Conservation (phyloP, 2,797 vertebrate genomes). For the Tympanoctomys barrerae region DNA sequence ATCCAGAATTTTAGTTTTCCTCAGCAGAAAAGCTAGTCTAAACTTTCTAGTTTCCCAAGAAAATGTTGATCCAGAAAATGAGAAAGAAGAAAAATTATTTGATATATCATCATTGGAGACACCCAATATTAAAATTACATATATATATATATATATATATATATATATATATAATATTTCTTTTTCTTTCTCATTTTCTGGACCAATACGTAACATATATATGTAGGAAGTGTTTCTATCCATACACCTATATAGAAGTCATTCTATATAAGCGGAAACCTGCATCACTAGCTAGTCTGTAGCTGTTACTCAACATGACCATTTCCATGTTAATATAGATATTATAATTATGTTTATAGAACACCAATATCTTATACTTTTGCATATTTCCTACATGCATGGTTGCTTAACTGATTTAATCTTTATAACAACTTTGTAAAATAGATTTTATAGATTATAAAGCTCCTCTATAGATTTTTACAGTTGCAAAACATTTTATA, state of each 20-base stretch:
- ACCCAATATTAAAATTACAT: slow-evolving; percentile 10
- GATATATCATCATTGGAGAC: background rate
- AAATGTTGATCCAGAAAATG: slow-evolving; percentile 26
- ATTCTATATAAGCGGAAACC: background rate
- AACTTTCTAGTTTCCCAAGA: background rate
- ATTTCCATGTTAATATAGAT: background rate
- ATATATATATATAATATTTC: background rate
- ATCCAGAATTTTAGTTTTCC: background rate
- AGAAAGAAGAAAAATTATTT: background rate
- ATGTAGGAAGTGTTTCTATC: background rate
- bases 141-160: background rate
- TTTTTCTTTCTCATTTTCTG: background rate
- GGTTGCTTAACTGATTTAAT: background rate
- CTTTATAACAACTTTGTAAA: background rate
- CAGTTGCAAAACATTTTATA: background rate
- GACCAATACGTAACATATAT: background rate
- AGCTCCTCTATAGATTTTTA: slow-evolving; percentile 10
- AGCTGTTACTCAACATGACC: background rate
- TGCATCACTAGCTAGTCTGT: background rate
- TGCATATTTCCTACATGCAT: background rate
- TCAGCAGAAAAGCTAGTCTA: background rate
- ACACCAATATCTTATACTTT: background rate
- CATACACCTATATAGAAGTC: background rate
- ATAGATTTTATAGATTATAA: slow-evolving; percentile 20
- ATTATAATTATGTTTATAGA: background rate